Evolutionary conservation across 2,113 vertebrate genomes (phyloP).

Genomic region (Riparia riparia): DNA sequence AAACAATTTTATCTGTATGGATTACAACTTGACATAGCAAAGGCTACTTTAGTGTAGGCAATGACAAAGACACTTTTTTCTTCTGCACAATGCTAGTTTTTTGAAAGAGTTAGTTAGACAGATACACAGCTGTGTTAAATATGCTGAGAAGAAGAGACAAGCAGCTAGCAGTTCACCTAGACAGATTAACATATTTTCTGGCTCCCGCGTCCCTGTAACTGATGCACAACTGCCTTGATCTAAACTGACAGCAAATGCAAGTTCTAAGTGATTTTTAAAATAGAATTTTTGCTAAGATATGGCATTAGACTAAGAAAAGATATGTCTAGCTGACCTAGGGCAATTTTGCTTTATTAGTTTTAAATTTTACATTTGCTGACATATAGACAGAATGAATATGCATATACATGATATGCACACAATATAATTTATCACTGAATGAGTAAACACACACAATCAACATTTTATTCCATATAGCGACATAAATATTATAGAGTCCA

Average conservation of each 20-base stretch:
- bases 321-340: background rate
- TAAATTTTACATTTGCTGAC: background rate
- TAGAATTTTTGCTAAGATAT: background rate
- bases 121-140: background rate
- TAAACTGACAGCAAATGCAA: constrained; percentile 19
- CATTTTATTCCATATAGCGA: background rate
- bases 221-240: background rate
- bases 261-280: background rate
- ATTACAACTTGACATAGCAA: background rate
- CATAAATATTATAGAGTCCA: background rate
- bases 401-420: background rate
- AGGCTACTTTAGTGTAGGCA: background rate
- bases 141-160: background rate
- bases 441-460: background rate
- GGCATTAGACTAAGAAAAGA: background rate
- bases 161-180: background rate
- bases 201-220: background rate
- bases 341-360: background rate
- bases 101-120: background rate
- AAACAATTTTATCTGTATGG: background rate
- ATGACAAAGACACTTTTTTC: background rate
- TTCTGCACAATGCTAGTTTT: background rate
- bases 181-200: background rate
- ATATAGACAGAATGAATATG: background rate
- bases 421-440: background rate